phyloP scores from a whole-genome alignment of 2,113 vertebrate species.

The Nibea coibor region DNA sequence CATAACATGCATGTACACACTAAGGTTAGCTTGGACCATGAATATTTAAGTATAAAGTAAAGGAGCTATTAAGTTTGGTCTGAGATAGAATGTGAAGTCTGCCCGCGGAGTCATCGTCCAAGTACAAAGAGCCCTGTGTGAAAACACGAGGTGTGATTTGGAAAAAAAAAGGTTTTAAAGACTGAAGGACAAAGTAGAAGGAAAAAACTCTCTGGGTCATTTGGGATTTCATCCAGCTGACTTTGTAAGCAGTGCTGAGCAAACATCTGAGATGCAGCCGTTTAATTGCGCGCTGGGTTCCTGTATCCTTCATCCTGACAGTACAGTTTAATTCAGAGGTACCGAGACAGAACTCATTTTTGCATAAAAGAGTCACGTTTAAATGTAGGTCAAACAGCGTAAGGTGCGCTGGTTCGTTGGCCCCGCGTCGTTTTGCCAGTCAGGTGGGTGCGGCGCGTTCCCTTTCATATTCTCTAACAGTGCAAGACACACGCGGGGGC shows the following conservation, averaged over 20 bases:
- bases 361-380: constrained; percentile 44
- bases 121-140: constrained; percentile 30
- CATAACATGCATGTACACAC: constrained; percentile 14
- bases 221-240: constrained; percentile 43
- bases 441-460: constrained; percentile 14
- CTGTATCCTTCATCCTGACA: constrained; percentile 22
- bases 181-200: constrained; percentile 17
- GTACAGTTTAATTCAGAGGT: constrained; percentile 20
- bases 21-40: background rate
- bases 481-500: constrained; percentile 12
- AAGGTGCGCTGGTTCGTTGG: constrained; percentile 1
- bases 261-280: constrained; percentile 38
- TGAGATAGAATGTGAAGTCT: background rate
- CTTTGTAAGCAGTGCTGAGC: constrained; percentile 25
- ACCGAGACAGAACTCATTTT: constrained; percentile 42
- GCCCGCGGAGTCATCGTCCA: background rate
- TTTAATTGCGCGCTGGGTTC: constrained; percentile 41
- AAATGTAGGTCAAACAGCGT: constrained; percentile 21
- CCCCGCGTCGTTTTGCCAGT: constrained; percentile 24
- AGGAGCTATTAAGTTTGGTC: background rate
- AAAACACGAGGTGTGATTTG: constrained; percentile 31
- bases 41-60: constrained; percentile 15
- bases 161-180: constrained; percentile 24
- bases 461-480: constrained; percentile 44
- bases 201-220: constrained; percentile 23